Conservation (phyloP, 2,113 vertebrate species). For the Alexandromys fortis region DNA sequence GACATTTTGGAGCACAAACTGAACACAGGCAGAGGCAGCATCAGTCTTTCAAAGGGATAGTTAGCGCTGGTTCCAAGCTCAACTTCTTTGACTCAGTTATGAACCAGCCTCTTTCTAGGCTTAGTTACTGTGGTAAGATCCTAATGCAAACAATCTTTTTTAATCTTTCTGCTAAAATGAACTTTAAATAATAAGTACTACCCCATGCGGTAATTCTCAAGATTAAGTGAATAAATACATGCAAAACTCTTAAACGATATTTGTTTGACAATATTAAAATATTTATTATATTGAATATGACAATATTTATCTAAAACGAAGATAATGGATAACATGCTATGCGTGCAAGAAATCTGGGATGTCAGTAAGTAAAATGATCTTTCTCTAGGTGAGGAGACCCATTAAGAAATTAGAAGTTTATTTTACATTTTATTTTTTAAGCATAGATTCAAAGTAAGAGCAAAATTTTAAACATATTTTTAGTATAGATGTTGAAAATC, state of each 20-base stretch:
- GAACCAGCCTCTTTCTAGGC: background rate
- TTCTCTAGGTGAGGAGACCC: background rate
- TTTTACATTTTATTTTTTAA: background rate
- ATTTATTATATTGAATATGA: background rate
- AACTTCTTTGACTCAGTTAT: background rate
- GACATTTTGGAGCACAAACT: background rate
- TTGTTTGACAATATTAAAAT: background rate
- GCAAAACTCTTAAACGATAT: background rate
- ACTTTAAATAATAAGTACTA: background rate
- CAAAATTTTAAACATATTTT: conserved; percentile 15
- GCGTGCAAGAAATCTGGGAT: background rate
- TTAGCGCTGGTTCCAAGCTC: background rate
- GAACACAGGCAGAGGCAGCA: background rate
- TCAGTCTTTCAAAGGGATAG: background rate
- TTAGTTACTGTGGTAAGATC: background rate
- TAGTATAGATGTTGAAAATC: background rate
- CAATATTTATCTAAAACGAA: background rate
- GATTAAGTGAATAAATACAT: background rate
- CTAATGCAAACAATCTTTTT: background rate
- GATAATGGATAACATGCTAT: background rate
- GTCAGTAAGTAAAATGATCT: background rate
- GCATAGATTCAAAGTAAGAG: background rate
- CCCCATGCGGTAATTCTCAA: background rate
- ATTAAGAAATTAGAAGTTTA: background rate
- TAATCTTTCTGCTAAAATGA: background rate